These are phyloP conservation scores for Nezara viridula DNA, from an alignment of 2,888 invertebrate species.

Conservation along the genomic window DNA sequence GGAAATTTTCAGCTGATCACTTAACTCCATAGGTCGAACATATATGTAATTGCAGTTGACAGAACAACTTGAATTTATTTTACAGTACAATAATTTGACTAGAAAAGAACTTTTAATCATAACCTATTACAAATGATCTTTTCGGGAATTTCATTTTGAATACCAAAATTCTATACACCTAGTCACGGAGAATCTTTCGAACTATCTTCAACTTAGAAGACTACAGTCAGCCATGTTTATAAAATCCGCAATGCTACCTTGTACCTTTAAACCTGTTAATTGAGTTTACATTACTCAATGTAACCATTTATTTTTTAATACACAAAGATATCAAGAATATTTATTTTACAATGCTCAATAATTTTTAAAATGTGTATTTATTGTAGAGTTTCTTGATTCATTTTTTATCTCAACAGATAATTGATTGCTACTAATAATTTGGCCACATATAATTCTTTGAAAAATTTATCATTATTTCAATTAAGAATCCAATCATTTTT, in stretches of 20 bases:
- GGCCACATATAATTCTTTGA: background rate
- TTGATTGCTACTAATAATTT: background rate
- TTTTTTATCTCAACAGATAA: background rate
- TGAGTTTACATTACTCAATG: conserved; percentile 21
- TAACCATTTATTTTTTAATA: conserved; percentile 22
- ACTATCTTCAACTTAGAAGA: conserved; percentile 53
- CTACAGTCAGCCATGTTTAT: conserved; percentile 59
- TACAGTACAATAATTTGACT: conserved; percentile 36
- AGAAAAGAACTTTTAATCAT: conserved; percentile 11
- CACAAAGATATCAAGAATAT: background rate
- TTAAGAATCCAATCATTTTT: background rate
- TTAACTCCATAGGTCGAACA: conserved; percentile 58
- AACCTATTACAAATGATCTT: conserved; percentile 30
- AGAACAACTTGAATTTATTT: conserved; percentile 42
- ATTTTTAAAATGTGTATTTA: background rate
- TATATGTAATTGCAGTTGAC: conserved; percentile 29
- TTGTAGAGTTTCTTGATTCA: too few relatives aligned
- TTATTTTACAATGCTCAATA: background rate
- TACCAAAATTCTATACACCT: background rate
- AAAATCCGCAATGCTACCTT: conserved; percentile 51
- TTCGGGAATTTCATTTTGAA: conserved; percentile 32
- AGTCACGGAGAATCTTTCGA: conserved; percentile 29
- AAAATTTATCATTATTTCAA: background rate
- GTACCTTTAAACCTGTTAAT: conserved; percentile 44
- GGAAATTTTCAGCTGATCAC: conserved; percentile 59